A percentile compares a stretch with the other conserved stretches of the same genome.
These are phyloP conservation scores for Crenichthys baileyi DNA, from an alignment of 2,797 vertebrate genomes.

Conservation along the genomic window DNA sequence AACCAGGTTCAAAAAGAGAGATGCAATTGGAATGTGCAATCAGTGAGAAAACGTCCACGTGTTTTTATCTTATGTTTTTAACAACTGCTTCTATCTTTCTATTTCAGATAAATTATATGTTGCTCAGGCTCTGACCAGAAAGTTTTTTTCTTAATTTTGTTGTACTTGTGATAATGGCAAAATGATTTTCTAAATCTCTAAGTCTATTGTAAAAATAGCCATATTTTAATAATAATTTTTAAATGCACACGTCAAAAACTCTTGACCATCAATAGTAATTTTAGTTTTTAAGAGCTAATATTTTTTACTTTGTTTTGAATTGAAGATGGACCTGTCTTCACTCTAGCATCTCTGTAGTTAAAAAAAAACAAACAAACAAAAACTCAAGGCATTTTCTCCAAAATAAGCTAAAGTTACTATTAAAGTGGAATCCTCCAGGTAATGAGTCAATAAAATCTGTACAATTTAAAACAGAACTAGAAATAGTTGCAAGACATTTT, in stretches of 20 bases:
- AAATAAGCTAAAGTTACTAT: neutral
- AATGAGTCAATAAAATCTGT: neutral
- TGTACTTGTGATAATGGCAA: too few relatives aligned
- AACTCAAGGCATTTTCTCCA: neutral
- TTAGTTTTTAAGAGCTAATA: neutral
- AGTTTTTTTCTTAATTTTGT: too few relatives aligned
- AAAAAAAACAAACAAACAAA: neutral
- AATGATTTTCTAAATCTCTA: neutral
- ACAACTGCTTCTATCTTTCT: too few relatives aligned
- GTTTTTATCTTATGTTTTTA: too few relatives aligned
- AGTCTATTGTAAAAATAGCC: neutral
- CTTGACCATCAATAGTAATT: neutral
- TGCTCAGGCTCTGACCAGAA: too few relatives aligned
- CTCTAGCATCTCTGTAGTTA: neutral
- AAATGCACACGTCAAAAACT: neutral
- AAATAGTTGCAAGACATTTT: neutral
- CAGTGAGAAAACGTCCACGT: too few relatives aligned
- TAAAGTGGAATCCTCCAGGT: neutral
- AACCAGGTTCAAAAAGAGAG: too few relatives aligned
- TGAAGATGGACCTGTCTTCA: neutral
- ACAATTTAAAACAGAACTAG: neutral
- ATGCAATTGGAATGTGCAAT: too few relatives aligned
- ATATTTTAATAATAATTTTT: neutral
- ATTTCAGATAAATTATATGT: too few relatives aligned
- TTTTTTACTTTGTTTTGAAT: neutral